Base-by-base conservation (phyloP, 2,113 vertebrate genomes). In the Chionomys nivalis region DNA sequence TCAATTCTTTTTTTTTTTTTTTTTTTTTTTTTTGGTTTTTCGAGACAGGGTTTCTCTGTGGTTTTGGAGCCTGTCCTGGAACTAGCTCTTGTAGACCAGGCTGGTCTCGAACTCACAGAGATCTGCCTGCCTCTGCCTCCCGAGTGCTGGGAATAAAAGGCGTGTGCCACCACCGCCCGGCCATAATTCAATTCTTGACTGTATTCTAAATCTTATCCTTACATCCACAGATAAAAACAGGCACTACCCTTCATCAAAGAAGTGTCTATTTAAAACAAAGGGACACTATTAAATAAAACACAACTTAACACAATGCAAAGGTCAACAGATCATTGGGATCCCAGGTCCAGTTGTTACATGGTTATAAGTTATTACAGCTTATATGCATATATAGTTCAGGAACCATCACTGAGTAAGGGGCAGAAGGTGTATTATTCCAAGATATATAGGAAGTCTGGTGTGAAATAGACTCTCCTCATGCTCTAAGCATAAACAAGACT, bases 311-410 rank as follows among this genome's bases (percentile, higher is more conserved):
- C 23, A 82, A 39, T 39, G 1, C 12, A 82, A 12, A 61, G 23
- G 14, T 5, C 36, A 82, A 61, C 3, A 82, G 36, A 26, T 39
- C 21, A 82, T 39, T 6, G 6, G 36, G 36, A 39, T 82, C 23
- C 12, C 2, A 82, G n/a, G 3, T 0, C 23, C 55, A 61, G 0
- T 21, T 55, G 10, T 8, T 16, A 28, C 24, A 61, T 14, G 3
- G 1, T 42, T 13, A 42, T 83, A 42, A 61, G 1, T 42, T 13
- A 42, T 83, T 61, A 61, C 24, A n/a, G 26, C 23, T 39, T 39
- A n/a, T 83, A n/a, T 16, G 52, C 52, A 61, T 6, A 3, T 61
- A 58, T 24, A 4, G 49, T 24, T 58, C 33, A 81, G 23, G n/a
- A 61, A 82, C 11, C 23, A 61, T 61, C 2, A 26, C 7, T 23